These are phyloP conservation scores for Panorpa germanica DNA, from an alignment of 2,888 invertebrate genomes.

Conservation along the genomic window DNA sequence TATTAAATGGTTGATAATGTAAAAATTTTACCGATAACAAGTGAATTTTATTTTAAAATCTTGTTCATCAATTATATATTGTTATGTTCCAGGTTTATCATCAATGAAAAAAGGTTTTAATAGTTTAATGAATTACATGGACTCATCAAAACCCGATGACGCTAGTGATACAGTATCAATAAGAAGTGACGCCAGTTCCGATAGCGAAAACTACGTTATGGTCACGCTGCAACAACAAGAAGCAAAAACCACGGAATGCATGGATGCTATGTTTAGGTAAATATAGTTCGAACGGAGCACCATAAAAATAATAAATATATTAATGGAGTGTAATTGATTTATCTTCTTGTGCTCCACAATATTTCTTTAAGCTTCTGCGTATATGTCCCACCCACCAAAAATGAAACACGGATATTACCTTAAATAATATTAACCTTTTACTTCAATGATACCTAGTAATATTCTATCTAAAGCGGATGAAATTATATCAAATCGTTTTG, in stretches of 20 bases:
- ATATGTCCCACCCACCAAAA: too few relatives aligned
- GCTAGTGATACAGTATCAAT: conserved; percentile 56
- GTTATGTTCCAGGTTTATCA: conserved; percentile 33
- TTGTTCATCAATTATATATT: conserved; percentile 8
- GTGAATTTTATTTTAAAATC: conserved; percentile 1
- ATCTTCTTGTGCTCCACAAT: neutral
- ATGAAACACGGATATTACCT: too few relatives aligned
- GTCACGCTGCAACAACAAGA: conserved; percentile 41
- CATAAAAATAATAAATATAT: neutral
- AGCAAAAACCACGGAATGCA: conserved; percentile 42
- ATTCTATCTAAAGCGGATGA: too few relatives aligned
- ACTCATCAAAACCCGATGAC: conserved; percentile 53
- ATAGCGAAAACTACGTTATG: conserved; percentile 72
- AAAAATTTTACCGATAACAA: conserved; percentile 8
- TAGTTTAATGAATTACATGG: conserved; percentile 66
- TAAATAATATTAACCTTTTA: too few relatives aligned
- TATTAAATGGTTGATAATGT: conserved; percentile 1
- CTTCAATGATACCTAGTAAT: too few relatives aligned
- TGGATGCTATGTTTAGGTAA: conserved; percentile 48
- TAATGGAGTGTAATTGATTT: neutral
- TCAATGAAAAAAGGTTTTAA: conserved; percentile 72
- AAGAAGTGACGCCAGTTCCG: conserved; percentile 69
- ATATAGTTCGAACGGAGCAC: neutral
- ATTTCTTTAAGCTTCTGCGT: too few relatives aligned
- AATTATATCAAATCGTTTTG: too few relatives aligned